These are phyloP conservation scores for Umimayanthus kanabou DNA, from an alignment of 92 coral and sea anemone genomes.

Conservation along the genomic window DNA sequence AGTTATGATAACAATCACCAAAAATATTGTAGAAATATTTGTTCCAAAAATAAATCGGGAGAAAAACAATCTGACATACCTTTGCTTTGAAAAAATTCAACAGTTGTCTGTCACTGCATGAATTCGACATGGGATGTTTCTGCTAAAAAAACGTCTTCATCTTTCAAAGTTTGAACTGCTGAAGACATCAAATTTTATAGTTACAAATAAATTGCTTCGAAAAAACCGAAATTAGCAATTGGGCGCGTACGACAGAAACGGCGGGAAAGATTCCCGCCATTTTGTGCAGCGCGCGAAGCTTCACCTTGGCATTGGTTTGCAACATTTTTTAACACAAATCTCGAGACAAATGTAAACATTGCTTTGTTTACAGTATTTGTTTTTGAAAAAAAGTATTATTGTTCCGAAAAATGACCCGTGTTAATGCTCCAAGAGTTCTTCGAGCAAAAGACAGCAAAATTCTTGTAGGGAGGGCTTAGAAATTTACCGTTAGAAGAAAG, in stretches of 20 bases:
- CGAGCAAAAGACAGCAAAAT: conserved; percentile 10
- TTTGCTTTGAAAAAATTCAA: conserved; percentile 7
- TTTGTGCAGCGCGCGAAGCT: neutral
- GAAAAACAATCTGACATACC: neutral
- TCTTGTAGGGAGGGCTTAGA: neutral
- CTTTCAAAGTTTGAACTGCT: conserved; percentile 12
- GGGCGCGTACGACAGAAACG: neutral
- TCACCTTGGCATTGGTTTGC: too few species aligned
- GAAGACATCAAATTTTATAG: conserved; percentile 10
- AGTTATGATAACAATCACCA: conserved; percentile 13
- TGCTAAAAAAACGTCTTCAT: conserved; percentile 6
- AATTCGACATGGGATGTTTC: conserved; percentile 7
- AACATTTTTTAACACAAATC: neutral
- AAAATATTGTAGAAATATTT: neutral
- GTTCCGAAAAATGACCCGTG: neutral
- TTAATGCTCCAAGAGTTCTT: conserved; percentile 12
- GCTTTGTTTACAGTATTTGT: too few species aligned
- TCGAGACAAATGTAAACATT: neutral
- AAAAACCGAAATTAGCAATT: neutral
- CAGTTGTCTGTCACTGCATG: conserved; percentile 13
- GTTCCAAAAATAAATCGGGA: neutral
- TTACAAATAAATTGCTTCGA: conserved; percentile 2
- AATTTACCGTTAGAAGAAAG: conserved; percentile 5
- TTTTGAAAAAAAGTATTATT: too few species aligned
- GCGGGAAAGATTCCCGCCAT: neutral